A percentile compares a stretch with the other conserved stretches of the same genome.
Evolutionary conservation across 2,113 vertebrate species (phyloP).

Genomic region (Hippocampus barbouri): DNA sequence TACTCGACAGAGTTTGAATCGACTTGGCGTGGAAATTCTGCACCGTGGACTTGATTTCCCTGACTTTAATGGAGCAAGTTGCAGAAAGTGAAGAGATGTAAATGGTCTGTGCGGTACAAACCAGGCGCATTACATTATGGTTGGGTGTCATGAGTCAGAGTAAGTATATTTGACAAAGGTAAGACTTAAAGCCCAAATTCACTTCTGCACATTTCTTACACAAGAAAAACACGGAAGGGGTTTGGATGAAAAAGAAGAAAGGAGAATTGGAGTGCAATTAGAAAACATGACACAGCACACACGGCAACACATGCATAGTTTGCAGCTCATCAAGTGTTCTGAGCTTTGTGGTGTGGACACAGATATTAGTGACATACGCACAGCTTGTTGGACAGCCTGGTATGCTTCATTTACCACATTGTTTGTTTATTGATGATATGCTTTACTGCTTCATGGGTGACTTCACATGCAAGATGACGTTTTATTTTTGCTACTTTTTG

Average conservation of each 20-base stretch:
- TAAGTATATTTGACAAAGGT: too few species aligned
- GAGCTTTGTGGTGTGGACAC: neutral
- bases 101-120: too few species aligned
- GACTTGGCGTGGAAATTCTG: too few species aligned
- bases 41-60: too few species aligned
- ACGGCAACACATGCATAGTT: neutral
- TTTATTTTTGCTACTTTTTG: slow-evolving; percentile 47
- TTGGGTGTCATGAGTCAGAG: too few species aligned
- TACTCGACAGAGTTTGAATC: too few species aligned
- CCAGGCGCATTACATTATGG: too few species aligned
- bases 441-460: slow-evolving; percentile 68
- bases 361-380: neutral
- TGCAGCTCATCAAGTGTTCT: neutral
- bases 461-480: slow-evolving; percentile 65
- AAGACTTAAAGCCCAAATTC: too few species aligned
- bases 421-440: slow-evolving; percentile 70
- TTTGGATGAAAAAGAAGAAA: neutral
- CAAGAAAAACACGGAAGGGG: neutral
- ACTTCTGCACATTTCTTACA: neutral
- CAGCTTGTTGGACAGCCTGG: neutral
- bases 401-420: slow-evolving; percentile 42
- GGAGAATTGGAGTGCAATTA: neutral
- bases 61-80: too few species aligned
- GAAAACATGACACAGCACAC: neutral
- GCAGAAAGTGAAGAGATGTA: too few species aligned